Conservation (phyloP, 2,888 invertebrate species). For the Torymus aiolomorphi region DNA sequence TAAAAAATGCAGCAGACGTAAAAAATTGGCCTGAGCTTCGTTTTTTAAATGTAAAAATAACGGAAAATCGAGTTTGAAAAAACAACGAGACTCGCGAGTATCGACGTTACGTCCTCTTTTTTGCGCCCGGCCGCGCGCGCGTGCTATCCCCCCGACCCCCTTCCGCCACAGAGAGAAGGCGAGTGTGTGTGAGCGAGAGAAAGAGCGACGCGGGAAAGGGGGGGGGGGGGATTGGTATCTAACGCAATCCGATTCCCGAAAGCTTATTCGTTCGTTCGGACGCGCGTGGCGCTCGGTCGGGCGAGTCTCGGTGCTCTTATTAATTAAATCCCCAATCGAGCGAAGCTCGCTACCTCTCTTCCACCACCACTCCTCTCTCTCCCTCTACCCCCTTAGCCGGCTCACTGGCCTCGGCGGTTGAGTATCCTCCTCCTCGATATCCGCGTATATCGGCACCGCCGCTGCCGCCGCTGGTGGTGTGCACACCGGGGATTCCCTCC, state of each 20-base stretch:
- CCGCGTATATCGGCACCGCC: not conserved
- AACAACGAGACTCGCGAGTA: not conserved
- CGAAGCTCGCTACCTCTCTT: constrained; percentile 2
- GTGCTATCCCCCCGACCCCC: too few relatives aligned
- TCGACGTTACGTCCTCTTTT: constrained; percentile 4
- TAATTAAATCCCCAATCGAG: constrained; percentile 57
- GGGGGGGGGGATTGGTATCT: constrained; percentile 43
- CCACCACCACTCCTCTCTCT: constrained; percentile 27
- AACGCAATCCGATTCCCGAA: constrained; percentile 49
- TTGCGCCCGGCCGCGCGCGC: not conserved
- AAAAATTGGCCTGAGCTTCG: constrained; percentile 6
- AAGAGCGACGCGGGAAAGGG: not conserved
- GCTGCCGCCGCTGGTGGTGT: too few relatives aligned
- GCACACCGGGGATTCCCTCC: constrained; percentile 24
- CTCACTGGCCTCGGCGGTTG: not conserved
- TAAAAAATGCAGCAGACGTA: not conserved
- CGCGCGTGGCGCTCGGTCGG: not conserved
- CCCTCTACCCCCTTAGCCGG: constrained; percentile 7
- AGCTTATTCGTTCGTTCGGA: constrained; percentile 43
- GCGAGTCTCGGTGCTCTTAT: constrained; percentile 48
- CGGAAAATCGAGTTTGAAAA: constrained; percentile 15
- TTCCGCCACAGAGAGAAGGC: too few relatives aligned
- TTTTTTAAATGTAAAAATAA: constrained; percentile 15
- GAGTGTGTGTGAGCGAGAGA: not conserved
- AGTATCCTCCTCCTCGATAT: constrained; percentile 41